Base-by-base conservation (phyloP, 2,797 vertebrate genomes). In the Sus cebifrons region DNA sequence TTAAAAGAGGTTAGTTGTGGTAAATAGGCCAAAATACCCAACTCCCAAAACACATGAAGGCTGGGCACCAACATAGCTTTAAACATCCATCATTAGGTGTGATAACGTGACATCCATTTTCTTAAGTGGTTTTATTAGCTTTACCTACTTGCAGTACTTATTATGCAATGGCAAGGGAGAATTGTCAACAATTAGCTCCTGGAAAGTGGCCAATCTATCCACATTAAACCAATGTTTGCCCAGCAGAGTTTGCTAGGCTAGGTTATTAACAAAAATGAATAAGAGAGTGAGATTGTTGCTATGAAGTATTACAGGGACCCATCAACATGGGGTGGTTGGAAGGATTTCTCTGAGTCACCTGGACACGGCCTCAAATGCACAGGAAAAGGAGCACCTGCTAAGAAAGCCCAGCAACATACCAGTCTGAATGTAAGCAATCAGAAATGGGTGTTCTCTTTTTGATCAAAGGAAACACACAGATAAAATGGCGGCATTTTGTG, bases 101-200 rank as follows among this genome's bases (percentile, higher is more conserved):
- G 65, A 88, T 71, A 75, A 58, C 25, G 73, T 18, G 82, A 58
- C 9, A 93, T 84, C 21, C 91, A 74, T 91, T 89, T 97, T 90
- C 95, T 82, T 92, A 96, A 93, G 87, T 86, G 68, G 64, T 86
- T 96, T 97, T 96, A 95, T 97, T 95, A 94, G 36, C 21, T 83
- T 94, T 64, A 77, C 62, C 56, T 89, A 68, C 44, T 77, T 88
- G 23, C 68, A 54, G 64, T 90, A 92, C 25, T 92, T 95, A 94
- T 91, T 94, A 91, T 95, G 92, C 95, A 97, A 97, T 85, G 68
- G n/a, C 62, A 96, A 89, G 21, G 54, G 65, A 83, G 32, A 96
- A 94, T 74, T 97, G 86, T 52, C 95, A 93, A 95, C 58, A 29
- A 81, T 95, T 95, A 92, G n/a, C 20, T 95, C 27, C 68, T 96